A percentile compares a stretch with the other conserved stretches of the same genome.
Conservation (phyloP, 1,140 invertebrate genomes). For the Drosophila subpulchrella region DNA sequence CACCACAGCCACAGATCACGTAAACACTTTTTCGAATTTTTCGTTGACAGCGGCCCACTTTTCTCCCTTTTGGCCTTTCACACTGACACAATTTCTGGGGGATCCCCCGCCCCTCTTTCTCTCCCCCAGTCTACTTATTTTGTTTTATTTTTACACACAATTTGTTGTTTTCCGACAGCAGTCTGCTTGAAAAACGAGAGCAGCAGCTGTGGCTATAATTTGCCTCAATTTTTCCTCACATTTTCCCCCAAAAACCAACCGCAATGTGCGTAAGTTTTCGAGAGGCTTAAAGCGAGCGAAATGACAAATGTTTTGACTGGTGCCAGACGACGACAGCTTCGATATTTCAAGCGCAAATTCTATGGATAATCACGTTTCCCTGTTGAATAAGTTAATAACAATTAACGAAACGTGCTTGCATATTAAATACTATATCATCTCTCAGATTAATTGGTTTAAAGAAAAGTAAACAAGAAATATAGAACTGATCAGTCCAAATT, state of each 20-base stretch:
- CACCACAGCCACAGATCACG: constrained; percentile 45
- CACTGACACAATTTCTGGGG: constrained; percentile 68
- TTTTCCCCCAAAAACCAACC: constrained; percentile 19
- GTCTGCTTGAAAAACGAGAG: constrained; percentile 58
- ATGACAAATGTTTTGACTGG: constrained; percentile 35
- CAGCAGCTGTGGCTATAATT: constrained; percentile 64
- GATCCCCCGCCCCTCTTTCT: constrained; percentile 13
- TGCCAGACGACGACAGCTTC: constrained; percentile 7
- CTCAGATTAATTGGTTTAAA: neutral
- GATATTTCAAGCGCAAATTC: constrained; percentile 1
- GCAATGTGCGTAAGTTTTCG: constrained; percentile 37
- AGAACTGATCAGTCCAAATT: too few relatives aligned
- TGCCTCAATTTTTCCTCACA: constrained; percentile 23
- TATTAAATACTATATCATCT: too few relatives aligned
- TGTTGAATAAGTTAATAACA: constrained; percentile 17
- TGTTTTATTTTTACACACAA: constrained; percentile 73
- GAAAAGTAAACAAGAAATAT: too few relatives aligned
- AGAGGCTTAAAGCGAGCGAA: neutral
- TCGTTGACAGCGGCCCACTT: constrained; percentile 22
- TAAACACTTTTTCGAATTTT: constrained; percentile 22
- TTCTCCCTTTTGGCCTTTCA: constrained; percentile 60
- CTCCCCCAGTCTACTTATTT: constrained; percentile 40
- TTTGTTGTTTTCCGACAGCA: constrained; percentile 54
- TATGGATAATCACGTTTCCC: constrained; percentile 5
- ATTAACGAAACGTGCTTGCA: neutral